phyloP scores from a whole-genome alignment of 2,888 invertebrate species.

The Silvanus unidentatus region DNA sequence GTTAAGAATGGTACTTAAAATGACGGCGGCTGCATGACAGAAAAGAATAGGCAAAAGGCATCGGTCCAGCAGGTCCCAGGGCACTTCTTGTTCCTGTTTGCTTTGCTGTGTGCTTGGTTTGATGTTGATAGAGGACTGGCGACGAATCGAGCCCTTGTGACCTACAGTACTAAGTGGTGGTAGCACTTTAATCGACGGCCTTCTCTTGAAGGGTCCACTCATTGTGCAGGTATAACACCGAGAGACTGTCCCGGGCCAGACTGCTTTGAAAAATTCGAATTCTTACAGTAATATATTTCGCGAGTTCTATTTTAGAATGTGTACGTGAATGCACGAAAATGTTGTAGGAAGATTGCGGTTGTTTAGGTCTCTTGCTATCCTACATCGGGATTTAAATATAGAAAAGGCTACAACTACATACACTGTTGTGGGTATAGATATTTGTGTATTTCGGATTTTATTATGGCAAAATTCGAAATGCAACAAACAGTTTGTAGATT shows the following conservation, averaged over 20 bases:
- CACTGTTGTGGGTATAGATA: no score
- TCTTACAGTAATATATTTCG: no score
- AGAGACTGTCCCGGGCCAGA: constrained; percentile 7
- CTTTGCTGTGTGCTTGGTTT: constrained; percentile 53
- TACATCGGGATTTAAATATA: no score
- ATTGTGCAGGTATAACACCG: constrained; percentile 24
- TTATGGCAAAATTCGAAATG: no score
- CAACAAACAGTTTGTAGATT: no score
- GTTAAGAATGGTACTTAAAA: constrained; percentile 66
- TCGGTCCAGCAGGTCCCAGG: constrained; percentile 64
- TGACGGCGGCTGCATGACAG: constrained; percentile 74
- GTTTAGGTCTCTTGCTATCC: no score
- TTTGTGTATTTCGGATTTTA: no score
- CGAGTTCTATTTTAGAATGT: no score
- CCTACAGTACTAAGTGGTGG: constrained; percentile 40
- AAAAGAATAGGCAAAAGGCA: constrained; percentile 71
- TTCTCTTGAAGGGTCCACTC: constrained; percentile 45
- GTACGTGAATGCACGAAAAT: no score
- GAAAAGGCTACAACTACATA: no score
- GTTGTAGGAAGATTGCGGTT: no score
- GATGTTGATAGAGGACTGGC: constrained; percentile 43
- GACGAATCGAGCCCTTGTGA: constrained; percentile 28
- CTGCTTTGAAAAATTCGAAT: no score
- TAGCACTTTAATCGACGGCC: constrained; percentile 41
- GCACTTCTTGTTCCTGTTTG: constrained; percentile 55